Base-by-base conservation (phyloP, 2,113 vertebrate genomes). In the Cardinalis cardinalis region DNA sequence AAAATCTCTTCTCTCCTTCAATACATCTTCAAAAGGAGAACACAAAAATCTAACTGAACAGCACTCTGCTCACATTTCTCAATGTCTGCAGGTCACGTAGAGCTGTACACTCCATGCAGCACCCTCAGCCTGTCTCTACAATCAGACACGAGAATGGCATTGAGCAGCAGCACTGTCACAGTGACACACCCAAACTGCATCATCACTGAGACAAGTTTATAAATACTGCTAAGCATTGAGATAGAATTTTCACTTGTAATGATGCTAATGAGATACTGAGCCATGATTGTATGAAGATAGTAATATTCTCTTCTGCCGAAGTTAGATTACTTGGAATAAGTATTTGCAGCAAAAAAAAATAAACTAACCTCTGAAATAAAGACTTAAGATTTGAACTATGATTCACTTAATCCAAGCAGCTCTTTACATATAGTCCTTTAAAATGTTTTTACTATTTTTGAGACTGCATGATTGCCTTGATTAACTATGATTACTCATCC, bases 31-130 rank as follows among this genome's bases (percentile, higher is more conserved):
- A 84, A 85, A 75, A 91, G 65, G 61, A 82, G 44, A 87, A 68
- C 11, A 64, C 28, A 82, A 81, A 89, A 82, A 59, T 71, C 70
- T 79, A 91, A 69, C 79, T 75, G 40, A 72, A 84, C 73, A 78
- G 58, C 76, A 48, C 77, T 58, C 81, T 82, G 82, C 81, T 94
- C 74, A 84, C 61, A 75, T 81, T 91, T 94, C 70, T 92, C 78
- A 78, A n/a, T 41, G 64, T 78, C 87, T 87, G 74, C 74, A 94
- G 82, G 65, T 60, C 78, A 84, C 11, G 21, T 31, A 56, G 65
- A 89, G 77, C 84, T 89, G 66, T 65, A 75, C 26, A 51, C 53
- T 82, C 61, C 70, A 68, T 75, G 79, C 58, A 94, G 77, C 84
- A 74, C 70, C 66, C 85, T 75, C 74, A 92, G 75, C 65, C 84